Evolutionary conservation across 1,140 invertebrate genomes (phyloP), one percentile per base, ranked within the genome.

Genomic region (Chrysoperla carnea): DNA sequence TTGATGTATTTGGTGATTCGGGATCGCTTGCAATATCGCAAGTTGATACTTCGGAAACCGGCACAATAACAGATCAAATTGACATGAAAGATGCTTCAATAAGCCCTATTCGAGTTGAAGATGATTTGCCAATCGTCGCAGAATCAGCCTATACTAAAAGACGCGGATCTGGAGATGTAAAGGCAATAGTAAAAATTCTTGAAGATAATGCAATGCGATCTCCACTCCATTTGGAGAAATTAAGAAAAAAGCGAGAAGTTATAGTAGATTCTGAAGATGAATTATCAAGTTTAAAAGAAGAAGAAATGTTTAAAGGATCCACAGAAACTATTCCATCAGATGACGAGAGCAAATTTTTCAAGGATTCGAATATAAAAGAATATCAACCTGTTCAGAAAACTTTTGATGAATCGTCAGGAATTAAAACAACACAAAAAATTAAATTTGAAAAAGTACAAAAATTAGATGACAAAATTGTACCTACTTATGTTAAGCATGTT

Each of bases 51-150:
- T 62, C 60, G n/a, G 67, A 69, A 52, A 61, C 58, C 8, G 62
- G 49, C 4, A 62, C 67, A 12, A 50, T 60, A n/a, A 69, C 67
- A 11, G 67, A 70, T 51, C 53, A 56, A 39, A 49, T 68, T 29
- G 57, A 62, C 46, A 67, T 54, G 7, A 61, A 64, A 49, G 67
- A 69, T 48, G 61, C 60, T 9, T 63, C 60, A 6, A 56, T 55
- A 29, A 67, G 67, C 55, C 66, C 66, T 6, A 59, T 66, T 29
- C 55, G 53, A 44, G 46, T 52, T n/a, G 59, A 61, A 31, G 54
- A 57, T 45, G 52, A 45, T 42, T 36, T 43, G 12, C 41, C 46
- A 8, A 11, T 47, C 17, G 8, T 29, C 9, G n/a, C 12, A 15
- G 59, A 61, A 35, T 54, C 61, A 46, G 46, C 60, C 15, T 47